Evolutionary conservation across 2,113 vertebrate genomes (phyloP).

Genomic region (Dasyurus viverrinus): DNA sequence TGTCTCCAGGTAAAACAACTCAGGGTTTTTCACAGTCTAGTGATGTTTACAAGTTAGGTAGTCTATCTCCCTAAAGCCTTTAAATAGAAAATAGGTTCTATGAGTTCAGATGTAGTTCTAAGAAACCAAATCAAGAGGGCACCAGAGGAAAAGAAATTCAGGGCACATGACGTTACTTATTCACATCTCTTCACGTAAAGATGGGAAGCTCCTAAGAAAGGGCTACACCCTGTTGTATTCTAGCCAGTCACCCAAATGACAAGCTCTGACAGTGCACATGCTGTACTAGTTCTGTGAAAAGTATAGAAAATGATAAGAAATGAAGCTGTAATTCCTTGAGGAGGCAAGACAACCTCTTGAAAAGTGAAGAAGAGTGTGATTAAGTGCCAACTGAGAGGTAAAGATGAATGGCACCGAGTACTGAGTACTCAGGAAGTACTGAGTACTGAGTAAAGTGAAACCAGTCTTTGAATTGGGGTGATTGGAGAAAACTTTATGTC

Average conservation of each 20-base stretch:
- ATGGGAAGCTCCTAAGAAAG: neutral
- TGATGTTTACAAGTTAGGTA: neutral
- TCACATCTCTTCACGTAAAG: neutral
- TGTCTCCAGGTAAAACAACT: slow-evolving; percentile 93
- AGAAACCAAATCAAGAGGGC: neutral
- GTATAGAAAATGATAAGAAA: neutral
- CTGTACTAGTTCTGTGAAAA: neutral
- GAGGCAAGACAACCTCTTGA: neutral
- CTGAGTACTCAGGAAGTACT: too few species aligned
- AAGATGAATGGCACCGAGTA: neutral
- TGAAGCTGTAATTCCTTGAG: neutral
- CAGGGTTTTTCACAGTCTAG: neutral
- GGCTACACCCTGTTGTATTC: neutral
- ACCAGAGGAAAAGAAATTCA: neutral
- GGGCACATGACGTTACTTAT: neutral
- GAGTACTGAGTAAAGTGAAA: neutral
- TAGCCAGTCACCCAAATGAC: neutral
- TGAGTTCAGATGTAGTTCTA: neutral
- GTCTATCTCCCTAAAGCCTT: neutral
- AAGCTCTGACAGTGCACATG: neutral
- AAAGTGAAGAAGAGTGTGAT: neutral
- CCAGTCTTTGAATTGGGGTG: neutral
- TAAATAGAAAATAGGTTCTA: neutral
- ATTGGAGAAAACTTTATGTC: neutral
- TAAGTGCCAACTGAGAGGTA: neutral